Evolutionary conservation across 2,888 invertebrate genomes (phyloP).

Genomic region (Chloroclystis v-ata): DNA sequence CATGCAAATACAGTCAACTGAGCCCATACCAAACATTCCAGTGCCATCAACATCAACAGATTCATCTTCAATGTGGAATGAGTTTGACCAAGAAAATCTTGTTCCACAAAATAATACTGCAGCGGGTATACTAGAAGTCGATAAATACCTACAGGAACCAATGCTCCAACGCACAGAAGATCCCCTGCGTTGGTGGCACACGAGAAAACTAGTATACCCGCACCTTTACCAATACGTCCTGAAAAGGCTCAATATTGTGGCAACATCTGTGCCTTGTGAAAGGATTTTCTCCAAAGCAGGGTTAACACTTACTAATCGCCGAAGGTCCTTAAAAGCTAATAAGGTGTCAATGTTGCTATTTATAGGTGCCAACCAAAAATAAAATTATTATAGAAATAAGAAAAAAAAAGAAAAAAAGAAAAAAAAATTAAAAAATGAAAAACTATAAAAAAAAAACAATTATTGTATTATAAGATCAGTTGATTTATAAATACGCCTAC

Average conservation of each 20-base stretch:
- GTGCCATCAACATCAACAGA: background rate
- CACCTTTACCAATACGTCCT: background rate
- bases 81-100: background rate
- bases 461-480: no score
- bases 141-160: constrained; percentile 1
- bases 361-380: no score
- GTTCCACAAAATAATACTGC: constrained; percentile 1
- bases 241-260: background rate
- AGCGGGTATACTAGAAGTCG: background rate
- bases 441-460: no score
- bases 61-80: background rate
- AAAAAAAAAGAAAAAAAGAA: no score
- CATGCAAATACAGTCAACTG: background rate
- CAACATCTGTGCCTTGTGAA: background rate
- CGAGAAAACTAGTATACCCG: background rate
- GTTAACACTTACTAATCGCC: no score
- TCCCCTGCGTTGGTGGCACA: background rate
- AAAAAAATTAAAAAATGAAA: no score
- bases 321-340: no score
- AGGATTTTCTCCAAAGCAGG: no score
- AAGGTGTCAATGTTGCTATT: no score
- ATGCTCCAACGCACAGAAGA: background rate
- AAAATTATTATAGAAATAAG: no score
- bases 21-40: no score
- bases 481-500: no score